Base-by-base conservation (phyloP, 2,113 vertebrate species). In the Siniperca knerii region DNA sequence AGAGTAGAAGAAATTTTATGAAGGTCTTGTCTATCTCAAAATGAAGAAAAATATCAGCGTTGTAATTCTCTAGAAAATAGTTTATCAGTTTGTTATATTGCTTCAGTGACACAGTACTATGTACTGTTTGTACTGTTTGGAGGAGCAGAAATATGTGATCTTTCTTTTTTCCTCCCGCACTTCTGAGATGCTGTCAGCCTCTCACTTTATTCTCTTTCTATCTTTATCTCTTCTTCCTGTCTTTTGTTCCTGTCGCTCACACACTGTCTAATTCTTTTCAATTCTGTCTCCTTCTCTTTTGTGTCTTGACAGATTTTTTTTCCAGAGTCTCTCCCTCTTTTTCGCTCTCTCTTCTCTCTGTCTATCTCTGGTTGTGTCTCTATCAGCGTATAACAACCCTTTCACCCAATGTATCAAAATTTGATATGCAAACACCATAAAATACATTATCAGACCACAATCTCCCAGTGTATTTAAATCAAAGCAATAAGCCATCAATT, bases 111-210 rank as follows among this genome's bases (percentile, higher is more conserved):
- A 46, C 18, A 60, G 21, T 52, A 13, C 40, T 57, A 16, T 50
- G 48, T 75, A 58, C 37, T 52, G 60, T 87, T 58, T 73, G 52
- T 76, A 52, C 37, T 54, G 61, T 85, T 64, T 73, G 58, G 54
- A 60, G 71, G 66, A 75, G 65, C 60, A 68, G 72, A 85, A 78
- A 75, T 65, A n/a, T 64, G 62, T 54, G 40, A 55, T 83, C 64
- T 35, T 42, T 70, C 50, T 79, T 65, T 69, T 54, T 64, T 44
- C 44, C 25, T 54, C 42, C 44, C 44, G 0, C 48, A 15, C 64
- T 42, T 77, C 21, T 54, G 68, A 0, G 35, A 66, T 29, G 76
- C 73, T 78, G 77, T 70, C 80, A 57, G 42, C 46, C 33, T 65
- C 64, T 77, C 25, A 48, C 60, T 81, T 66, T 8, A 62, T 79